A percentile compares a stretch with the other conserved stretches of the same genome.
Evolutionary conservation across 2,888 invertebrate species (phyloP).

Genomic region (Gisinianus flammeolus): DNA sequence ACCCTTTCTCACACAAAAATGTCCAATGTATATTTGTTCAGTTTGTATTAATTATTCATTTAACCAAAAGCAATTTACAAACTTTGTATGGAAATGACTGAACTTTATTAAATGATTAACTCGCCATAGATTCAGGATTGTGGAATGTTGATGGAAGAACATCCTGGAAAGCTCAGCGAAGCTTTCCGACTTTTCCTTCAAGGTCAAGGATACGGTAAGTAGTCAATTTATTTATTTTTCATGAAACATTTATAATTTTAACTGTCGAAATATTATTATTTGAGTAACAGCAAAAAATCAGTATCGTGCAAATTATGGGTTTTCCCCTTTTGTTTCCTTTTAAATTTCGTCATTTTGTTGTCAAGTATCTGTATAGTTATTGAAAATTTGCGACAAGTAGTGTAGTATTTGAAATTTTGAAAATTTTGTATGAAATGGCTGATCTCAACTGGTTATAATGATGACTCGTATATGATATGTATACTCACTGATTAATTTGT

Average conservation of each 20-base stretch:
- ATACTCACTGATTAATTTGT: constrained; percentile 43
- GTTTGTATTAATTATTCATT: too few species aligned
- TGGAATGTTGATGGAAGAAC: constrained; percentile 96
- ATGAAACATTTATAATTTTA: neutral
- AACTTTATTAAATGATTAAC: too few species aligned
- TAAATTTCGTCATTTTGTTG: neutral
- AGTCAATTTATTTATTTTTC: neutral
- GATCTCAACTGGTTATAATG: constrained; percentile 43
- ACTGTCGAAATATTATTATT: neutral
- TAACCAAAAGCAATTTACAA: too few species aligned
- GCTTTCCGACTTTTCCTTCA: constrained; percentile 97
- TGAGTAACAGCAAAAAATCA: neutral
- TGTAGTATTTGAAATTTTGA: constrained; percentile 21
- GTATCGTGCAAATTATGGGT: constrained; percentile 4
- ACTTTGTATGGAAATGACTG: neutral
- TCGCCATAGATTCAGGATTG: constrained; percentile 87
- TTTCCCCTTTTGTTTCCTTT: neutral
- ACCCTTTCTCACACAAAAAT: neutral
- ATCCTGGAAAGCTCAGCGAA: constrained; percentile 94
- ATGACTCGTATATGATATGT: constrained; percentile 11
- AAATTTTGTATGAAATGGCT: constrained; percentile 21
- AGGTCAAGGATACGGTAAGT: constrained; percentile 97
- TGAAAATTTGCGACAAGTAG: constrained; percentile 26
- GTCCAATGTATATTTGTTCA: too few species aligned
- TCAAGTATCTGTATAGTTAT: neutral